Conservation (phyloP, 2,797 vertebrate genomes). For the Lerista edwardsae region DNA sequence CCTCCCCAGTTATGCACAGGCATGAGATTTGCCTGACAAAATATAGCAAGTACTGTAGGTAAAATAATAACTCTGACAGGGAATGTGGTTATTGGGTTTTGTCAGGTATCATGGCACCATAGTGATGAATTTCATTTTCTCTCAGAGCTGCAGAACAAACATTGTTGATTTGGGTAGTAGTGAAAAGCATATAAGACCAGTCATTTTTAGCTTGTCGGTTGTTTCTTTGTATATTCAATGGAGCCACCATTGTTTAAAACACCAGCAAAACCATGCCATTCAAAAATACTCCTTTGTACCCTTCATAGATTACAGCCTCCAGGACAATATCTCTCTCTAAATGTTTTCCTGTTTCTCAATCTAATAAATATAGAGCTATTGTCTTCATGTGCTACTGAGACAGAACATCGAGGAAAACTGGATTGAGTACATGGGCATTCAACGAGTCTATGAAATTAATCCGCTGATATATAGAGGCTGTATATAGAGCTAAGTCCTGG, state of each 20-base stretch:
- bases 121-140: slow-evolving; percentile 62
- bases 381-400: slow-evolving; percentile 69
- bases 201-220: slow-evolving; percentile 62
- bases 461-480: slow-evolving; percentile 14
- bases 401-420: slow-evolving; percentile 71
- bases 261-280: slow-evolving; percentile 60
- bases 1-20: too few species aligned
- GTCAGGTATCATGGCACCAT: slow-evolving; percentile 56
- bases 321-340: slow-evolving; percentile 72
- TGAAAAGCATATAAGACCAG: slow-evolving; percentile 43
- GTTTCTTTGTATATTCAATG: slow-evolving; percentile 65
- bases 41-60: neutral
- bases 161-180: slow-evolving; percentile 60
- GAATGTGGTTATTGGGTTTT: slow-evolving; percentile 36
- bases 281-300: slow-evolving; percentile 78
- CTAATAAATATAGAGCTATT: slow-evolving; percentile 79
- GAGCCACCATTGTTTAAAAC: slow-evolving; percentile 67
- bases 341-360: slow-evolving; percentile 80
- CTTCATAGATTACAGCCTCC: slow-evolving; percentile 72
- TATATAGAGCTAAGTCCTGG: neutral
- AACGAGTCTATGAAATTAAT: slow-evolving; percentile 46
- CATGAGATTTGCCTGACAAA: neutral
- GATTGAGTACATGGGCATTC: slow-evolving; percentile 61
- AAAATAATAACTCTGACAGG: neutral
- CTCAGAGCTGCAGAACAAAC: slow-evolving; percentile 55